These are phyloP conservation scores for Aphelinus atriplicis DNA, from an alignment of 1,140 invertebrate genomes.

Conservation along the genomic window DNA sequence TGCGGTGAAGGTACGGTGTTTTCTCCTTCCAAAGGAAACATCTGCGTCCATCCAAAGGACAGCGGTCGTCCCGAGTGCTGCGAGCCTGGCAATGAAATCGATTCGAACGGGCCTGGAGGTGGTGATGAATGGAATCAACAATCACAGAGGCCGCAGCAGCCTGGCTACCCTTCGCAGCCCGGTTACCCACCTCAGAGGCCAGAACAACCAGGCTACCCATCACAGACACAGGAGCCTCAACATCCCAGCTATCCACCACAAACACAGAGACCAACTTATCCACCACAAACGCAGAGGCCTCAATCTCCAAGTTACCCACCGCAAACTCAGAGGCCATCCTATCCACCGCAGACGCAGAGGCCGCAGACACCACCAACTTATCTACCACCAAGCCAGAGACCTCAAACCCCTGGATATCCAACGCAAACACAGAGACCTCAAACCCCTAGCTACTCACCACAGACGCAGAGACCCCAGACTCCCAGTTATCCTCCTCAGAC, in stretches of 20 bases:
- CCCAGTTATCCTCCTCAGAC: neutral
- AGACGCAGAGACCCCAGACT: neutral
- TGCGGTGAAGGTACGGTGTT: conserved; percentile 78
- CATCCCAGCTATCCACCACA: neutral
- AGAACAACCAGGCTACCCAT: neutral
- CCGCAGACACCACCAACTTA: neutral
- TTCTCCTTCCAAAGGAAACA: conserved; percentile 70
- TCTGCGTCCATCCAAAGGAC: conserved; percentile 75
- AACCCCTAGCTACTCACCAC: neutral
- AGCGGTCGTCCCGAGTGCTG: conserved; percentile 70
- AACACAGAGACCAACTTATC: neutral
- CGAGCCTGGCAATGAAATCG: conserved; percentile 53
- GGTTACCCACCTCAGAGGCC: neutral
- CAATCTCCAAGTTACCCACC: conserved; percentile 1
- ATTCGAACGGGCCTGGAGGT: conserved; percentile 42
- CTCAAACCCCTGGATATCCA: neutral
- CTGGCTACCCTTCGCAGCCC: neutral
- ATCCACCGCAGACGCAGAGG: conserved; percentile 1
- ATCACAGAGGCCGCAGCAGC: neutral
- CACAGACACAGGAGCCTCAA: neutral
- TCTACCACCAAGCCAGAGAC: neutral
- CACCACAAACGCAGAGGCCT: conserved; percentile 7
- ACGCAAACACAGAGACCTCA: neutral
- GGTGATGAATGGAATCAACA: conserved; percentile 10
- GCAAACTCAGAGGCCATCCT: neutral